Base-by-base conservation (phyloP, 2,113 vertebrate genomes). In the Australoheros scitulus region DNA sequence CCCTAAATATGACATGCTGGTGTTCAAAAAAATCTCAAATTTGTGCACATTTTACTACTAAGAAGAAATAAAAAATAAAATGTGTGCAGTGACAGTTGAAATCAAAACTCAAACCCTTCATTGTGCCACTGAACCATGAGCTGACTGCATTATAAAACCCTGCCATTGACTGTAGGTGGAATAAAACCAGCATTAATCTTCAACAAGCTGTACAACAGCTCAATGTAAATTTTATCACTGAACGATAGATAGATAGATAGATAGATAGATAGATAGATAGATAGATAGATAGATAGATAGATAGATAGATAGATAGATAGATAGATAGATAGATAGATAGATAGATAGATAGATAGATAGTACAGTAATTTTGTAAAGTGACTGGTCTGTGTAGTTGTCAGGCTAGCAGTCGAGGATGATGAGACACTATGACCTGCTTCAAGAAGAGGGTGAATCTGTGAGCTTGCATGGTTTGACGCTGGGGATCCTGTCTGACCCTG, bases 341-440 rank as follows among this genome's bases (percentile, higher is more conserved):
- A 24, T 24, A 24, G 24, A 24, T 24, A 24, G 24, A 26, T 26
- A 26, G 26, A 26, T 26, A 26, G 26, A 26, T 26, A 26, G 26
- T n/a, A n/a, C n/a, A 20, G 50, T 70, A 70, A 47, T 34, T 78
- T 64, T 78, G 80, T 13, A 32, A 61, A 72, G 57, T 5, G 11
- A 50, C 58, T 60, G 41, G 22, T 22, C 41, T 77, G 58, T 65
- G 38, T 26, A 81, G 70, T 84, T 93, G 86, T 86, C 86, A 88
- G 61, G 74, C 60, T n/a, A 17, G 68, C 24, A 81, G 58, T 63
- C 11, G 32, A 85, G 74, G 57, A 87, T 80, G 87, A 90, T 85
- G 60, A 61, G 81, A 85, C 13, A 14, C 75, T 81, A 86, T 81
- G 91, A 92, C 87, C 84, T 80, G 86, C 68, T 65, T 15, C 22